Evolutionary conservation across 2,113 vertebrate species (phyloP), one percentile per base, ranked within the genome.

Genomic region (Seriola rivoliana): DNA sequence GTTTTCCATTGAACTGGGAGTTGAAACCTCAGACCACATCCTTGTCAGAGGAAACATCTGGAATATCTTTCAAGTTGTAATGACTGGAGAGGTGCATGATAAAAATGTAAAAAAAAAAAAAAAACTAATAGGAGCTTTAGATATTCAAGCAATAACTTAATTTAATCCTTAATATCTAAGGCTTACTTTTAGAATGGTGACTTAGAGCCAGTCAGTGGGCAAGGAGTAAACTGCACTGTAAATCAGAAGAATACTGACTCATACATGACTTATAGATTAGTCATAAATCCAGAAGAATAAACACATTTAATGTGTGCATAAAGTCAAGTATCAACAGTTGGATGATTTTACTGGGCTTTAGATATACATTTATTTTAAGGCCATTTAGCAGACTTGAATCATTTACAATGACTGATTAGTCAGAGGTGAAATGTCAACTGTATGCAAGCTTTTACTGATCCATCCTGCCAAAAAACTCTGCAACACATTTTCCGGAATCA

Each of bases 1-100:
- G 85, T 73, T 88, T 82, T 4, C 52, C 40, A 44, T 74, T 38
- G 16, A 78, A n/a, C 9, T 69, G 50, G 69, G 34, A 81, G 32
- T 60, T 7, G 55, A 48, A 65, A 70, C 63, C 64, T 72, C 42
- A 32, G 54, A 74, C 65, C 34, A 42, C 65, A 85, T 67, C 69
- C 71, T 64, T 63, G 72, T 80, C 67, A 46, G 46, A 52, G 73
- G 57, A 81, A 89, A 78, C 85, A 86, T 88, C 77, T 84, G 86
- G 55, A 87, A 85, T 34, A 63, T 80, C 23, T 79, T 75, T 71
- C 5, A 60, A 42, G 12, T 60, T 54, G 66, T 5, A 52, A 52
- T 38, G 67, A 46, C n/a, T 57, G 25, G 71, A 63, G 71, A 66
- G 52, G n/a, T 68, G 38, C 21, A 12, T 0, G 4, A 75, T 19